Percentiles rank a stretch among this genome's conserved stretches.
Conservation (phyloP, 2,797 vertebrate genomes). For the Parauchenoglanis ngamensis region DNA sequence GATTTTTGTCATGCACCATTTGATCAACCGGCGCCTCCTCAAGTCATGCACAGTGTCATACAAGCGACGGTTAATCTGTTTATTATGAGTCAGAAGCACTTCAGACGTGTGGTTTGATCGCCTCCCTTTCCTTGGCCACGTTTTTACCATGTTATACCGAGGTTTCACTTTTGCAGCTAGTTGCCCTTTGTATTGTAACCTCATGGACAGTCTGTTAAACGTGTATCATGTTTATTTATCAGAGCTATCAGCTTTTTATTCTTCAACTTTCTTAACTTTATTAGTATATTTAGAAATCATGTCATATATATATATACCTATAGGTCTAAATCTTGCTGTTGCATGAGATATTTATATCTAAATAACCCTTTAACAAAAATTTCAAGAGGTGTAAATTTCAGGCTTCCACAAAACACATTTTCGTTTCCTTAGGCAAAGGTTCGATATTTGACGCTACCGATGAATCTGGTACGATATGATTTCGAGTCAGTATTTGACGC, state of each 20-base stretch:
- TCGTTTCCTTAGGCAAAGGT: not conserved
- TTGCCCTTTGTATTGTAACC: not conserved
- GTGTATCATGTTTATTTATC: not conserved
- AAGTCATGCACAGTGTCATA: not conserved
- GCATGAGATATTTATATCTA: not conserved
- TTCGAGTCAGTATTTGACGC: not conserved
- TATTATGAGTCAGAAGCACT: not conserved
- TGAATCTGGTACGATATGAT: not conserved
- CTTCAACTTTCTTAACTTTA: too few relatives aligned
- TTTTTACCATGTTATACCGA: not conserved
- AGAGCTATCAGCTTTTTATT: not conserved
- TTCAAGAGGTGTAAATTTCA: not conserved
- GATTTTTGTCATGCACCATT: constrained; percentile 17
- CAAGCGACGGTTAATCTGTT: not conserved
- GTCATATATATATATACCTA: not conserved
- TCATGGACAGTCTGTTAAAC: too few relatives aligned
- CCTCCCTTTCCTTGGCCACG: not conserved
- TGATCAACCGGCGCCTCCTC: not conserved
- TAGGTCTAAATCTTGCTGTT: not conserved
- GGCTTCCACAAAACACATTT: not conserved
- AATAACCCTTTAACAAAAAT: not conserved
- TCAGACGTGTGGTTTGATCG: not conserved
- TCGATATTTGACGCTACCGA: not conserved
- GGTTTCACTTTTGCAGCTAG: not conserved
- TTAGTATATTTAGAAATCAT: not conserved